Conservation (phyloP, 2,888 invertebrate species). For the Sepiola atlantica region DNA sequence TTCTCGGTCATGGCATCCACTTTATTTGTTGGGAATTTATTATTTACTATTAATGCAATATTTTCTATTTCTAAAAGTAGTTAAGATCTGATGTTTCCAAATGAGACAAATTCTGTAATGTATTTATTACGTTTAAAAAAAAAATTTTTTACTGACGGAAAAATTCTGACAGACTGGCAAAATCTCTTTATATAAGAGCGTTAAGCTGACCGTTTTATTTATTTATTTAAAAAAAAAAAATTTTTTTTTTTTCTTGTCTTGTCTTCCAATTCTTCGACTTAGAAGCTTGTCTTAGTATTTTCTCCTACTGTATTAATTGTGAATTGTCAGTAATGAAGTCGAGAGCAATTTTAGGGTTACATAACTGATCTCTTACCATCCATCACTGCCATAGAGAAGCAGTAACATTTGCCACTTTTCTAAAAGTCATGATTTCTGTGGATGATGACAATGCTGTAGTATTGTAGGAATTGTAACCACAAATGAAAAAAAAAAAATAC, state of each 20-base stretch:
- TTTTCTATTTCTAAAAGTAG: too few species aligned
- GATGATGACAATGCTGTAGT: slow-evolving; percentile 22
- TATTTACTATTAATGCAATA: too few species aligned
- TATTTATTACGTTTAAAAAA: too few species aligned
- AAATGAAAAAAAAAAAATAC: slow-evolving; percentile 32
- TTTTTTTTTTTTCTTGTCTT: slow-evolving; percentile 24
- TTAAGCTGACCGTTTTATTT: background rate
- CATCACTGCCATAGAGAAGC: slow-evolving; percentile 32
- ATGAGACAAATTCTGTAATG: too few species aligned
- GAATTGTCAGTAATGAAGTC: slow-evolving; percentile 12
- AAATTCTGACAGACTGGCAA: too few species aligned
- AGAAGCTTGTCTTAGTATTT: slow-evolving; percentile 32
- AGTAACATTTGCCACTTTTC: slow-evolving; percentile 21
- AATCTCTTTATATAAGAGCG: background rate
- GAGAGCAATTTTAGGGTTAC: slow-evolving; percentile 4
- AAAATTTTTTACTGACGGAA: background rate
- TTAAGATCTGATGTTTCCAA: too few species aligned
- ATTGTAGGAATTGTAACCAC: slow-evolving; percentile 32
- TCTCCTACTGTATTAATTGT: background rate
- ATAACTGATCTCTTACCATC: background rate
- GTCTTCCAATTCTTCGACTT: background rate
- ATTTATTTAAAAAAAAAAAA: too few species aligned
- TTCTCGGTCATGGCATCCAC: too few species aligned
- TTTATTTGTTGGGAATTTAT: too few species aligned
- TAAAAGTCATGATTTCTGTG: slow-evolving; percentile 23